Evolutionary conservation across 2,797 vertebrate species (phyloP).

Genomic region (Chelon auratus): DNA sequence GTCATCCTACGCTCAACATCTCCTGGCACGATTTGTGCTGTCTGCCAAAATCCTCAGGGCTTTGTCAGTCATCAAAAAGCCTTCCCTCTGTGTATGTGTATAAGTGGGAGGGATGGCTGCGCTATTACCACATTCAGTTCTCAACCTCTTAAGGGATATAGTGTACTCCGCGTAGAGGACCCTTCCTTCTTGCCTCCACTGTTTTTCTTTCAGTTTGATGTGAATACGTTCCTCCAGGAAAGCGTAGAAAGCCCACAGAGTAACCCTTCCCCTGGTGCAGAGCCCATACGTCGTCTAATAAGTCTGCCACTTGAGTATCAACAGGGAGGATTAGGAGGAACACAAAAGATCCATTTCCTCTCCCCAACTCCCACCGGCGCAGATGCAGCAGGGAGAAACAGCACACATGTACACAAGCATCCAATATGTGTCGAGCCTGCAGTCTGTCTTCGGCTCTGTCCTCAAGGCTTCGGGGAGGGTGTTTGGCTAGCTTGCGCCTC

Average conservation of each 20-base stretch:
- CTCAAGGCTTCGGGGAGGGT: slow-evolving; percentile 11
- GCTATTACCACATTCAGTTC: slow-evolving; percentile 41
- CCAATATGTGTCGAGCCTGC: slow-evolving; percentile 22
- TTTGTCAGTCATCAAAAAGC: slow-evolving; percentile 22
- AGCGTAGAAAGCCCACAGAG: slow-evolving; percentile 32
- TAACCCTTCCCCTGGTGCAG: slow-evolving; percentile 35
- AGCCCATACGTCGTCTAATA: slow-evolving; percentile 46
- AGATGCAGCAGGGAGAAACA: slow-evolving; percentile 34
- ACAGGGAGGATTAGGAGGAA: slow-evolving; percentile 61
- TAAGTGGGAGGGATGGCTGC: slow-evolving; percentile 34
- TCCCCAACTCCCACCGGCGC: slow-evolving; percentile 38
- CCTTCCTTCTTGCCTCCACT: not conserved
- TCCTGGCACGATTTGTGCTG: slow-evolving; percentile 16
- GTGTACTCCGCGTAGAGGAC: slow-evolving; percentile 23
- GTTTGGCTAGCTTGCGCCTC: slow-evolving; percentile 28
- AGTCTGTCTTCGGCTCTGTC: slow-evolving; percentile 32
- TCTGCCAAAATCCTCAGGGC: slow-evolving; percentile 43
- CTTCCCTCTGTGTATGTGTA: slow-evolving; percentile 19
- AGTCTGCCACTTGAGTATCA: slow-evolving; percentile 57
- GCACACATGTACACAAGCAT: slow-evolving; percentile 21
- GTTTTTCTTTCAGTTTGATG: slow-evolving; percentile 35
- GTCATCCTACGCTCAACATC: not conserved
- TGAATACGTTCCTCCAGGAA: slow-evolving; percentile 43
- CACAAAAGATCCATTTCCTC: slow-evolving; percentile 65
- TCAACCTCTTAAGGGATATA: slow-evolving; percentile 41